Evolutionary conservation across 2,113 vertebrate species (phyloP).

Genomic region (Halichoerus grypus): DNA sequence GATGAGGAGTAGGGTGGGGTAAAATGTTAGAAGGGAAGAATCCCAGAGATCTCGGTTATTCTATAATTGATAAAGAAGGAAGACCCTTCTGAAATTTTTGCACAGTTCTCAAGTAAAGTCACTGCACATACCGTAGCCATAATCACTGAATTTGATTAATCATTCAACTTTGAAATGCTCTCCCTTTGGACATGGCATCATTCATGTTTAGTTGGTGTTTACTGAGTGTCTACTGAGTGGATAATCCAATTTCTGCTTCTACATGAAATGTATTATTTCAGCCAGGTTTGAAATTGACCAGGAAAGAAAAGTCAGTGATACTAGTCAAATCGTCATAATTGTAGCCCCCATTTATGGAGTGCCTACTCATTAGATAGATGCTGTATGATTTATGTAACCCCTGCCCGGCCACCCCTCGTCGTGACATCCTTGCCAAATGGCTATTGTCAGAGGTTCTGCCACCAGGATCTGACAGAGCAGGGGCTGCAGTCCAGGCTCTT

Average conservation of each 20-base stretch:
- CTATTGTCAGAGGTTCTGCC: not conserved
- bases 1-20: too few relatives aligned
- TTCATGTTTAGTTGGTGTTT: not conserved
- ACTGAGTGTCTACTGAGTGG: not conserved
- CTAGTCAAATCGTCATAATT: constrained; percentile 3
- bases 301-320: not conserved
- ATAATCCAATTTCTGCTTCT: not conserved
- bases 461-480: not conserved
- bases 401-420: too few relatives aligned
- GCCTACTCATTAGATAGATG: not conserved
- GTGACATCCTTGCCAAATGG: not conserved
- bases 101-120: not conserved
- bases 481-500: not conserved
- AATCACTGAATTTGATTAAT: constrained; percentile 28
- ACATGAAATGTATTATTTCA: not conserved
- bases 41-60: not conserved
- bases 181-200: not conserved
- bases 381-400: not conserved
- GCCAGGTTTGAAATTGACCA: not conserved
- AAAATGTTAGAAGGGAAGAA: not conserved
- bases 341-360: not conserved
- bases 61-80: constrained; percentile 6
- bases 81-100: not conserved
- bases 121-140: not conserved
- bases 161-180: not conserved